Evolutionary conservation across 1,140 invertebrate genomes (phyloP).

Genomic region (Drosophila sucinea): DNA sequence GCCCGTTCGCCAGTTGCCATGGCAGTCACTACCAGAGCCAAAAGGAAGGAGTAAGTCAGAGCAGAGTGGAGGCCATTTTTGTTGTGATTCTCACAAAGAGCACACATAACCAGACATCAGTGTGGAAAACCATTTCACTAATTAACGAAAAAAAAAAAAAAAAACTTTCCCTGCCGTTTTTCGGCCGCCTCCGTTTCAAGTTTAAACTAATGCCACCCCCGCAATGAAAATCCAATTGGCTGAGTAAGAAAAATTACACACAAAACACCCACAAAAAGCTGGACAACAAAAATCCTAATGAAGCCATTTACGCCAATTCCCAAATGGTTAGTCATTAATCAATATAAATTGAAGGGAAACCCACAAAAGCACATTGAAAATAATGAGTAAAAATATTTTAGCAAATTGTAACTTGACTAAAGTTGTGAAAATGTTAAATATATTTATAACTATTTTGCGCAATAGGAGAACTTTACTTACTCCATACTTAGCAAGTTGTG

Average conservation of each 20-base stretch:
- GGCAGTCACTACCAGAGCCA: slow-evolving; percentile 7
- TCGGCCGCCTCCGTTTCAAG: neutral
- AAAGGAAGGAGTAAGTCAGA: neutral
- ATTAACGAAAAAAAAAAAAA: slow-evolving; percentile 26
- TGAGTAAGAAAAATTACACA: slow-evolving; percentile 6
- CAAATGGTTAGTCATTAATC: slow-evolving; percentile 8
- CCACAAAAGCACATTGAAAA: neutral
- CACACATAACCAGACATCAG: slow-evolving; percentile 6
- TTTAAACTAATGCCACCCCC: neutral
- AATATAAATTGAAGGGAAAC: slow-evolving; percentile 5
- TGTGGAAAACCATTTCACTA: slow-evolving; percentile 14
- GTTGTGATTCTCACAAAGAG: slow-evolving; percentile 10
- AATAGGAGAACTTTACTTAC: neutral
- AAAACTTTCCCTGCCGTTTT: neutral
- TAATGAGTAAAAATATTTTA: neutral
- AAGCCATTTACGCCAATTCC: neutral
- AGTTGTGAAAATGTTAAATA: neutral
- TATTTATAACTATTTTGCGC: neutral
- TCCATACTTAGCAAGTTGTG: too few species aligned
- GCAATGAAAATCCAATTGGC: slow-evolving; percentile 6
- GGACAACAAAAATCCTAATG: slow-evolving; percentile 1
- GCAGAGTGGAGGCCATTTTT: slow-evolving; percentile 26
- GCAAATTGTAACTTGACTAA: slow-evolving; percentile 6
- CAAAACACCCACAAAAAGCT: neutral
- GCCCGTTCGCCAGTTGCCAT: slow-evolving; percentile 37